These are phyloP conservation scores for Corynorhinus townsendii DNA, from an alignment of 2,113 vertebrate genomes.

Conservation along the genomic window DNA sequence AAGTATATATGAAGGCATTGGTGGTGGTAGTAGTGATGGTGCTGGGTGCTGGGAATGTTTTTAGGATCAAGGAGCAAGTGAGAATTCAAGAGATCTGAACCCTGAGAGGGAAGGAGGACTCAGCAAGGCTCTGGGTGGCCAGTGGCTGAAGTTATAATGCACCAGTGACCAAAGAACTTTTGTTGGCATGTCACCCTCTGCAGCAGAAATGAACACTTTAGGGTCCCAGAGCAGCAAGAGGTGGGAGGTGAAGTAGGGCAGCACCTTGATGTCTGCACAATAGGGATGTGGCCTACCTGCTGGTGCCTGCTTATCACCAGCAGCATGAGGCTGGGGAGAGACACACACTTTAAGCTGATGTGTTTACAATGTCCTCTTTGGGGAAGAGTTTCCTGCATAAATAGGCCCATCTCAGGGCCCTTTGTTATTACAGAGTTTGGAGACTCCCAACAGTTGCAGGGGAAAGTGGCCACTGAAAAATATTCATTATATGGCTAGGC, in stretches of 20 bases:
- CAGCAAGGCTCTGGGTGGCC: neutral
- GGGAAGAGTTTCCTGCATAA: neutral
- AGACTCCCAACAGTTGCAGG: neutral
- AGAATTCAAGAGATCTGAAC: slow-evolving; percentile 23
- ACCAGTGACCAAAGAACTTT: neutral
- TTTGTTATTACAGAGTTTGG: slow-evolving; percentile 2
- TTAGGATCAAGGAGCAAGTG: neutral
- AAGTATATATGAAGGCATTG: neutral
- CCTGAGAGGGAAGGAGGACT: neutral
- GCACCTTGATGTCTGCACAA: neutral
- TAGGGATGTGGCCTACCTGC: neutral
- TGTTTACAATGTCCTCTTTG: neutral
- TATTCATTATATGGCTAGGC: neutral
- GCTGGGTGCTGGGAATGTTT: neutral
- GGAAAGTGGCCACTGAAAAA: slow-evolving; percentile 14
- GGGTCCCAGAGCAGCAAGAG: neutral
- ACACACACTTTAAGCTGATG: neutral
- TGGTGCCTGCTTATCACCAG: neutral
- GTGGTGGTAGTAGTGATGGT: neutral
- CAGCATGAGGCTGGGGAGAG: neutral
- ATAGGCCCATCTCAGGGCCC: neutral
- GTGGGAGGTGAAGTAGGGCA: neutral
- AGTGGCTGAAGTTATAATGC: neutral
- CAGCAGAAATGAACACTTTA: neutral
- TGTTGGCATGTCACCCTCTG: neutral